Base-by-base conservation (phyloP, 1,140 invertebrate species). In the Diprion similis region DNA sequence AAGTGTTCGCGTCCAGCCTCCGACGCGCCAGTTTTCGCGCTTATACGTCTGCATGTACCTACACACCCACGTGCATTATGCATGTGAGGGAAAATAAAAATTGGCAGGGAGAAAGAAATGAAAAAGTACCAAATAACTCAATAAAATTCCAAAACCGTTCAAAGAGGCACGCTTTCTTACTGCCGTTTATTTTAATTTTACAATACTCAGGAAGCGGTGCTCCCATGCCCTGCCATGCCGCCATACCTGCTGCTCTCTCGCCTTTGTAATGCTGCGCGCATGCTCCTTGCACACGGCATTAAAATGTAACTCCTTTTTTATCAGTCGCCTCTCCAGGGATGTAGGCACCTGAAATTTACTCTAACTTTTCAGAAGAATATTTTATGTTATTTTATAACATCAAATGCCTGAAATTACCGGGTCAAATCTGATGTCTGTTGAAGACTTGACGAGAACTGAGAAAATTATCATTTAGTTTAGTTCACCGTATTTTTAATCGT, bases 121-220 rank as follows among this genome's bases (percentile, higher is more conserved):
- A 71, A 45, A 69, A 66, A 45, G 66, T 78, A 74, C 84, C 82
- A 84, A 85, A 85, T 81, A 77, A 78, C 71, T 77, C 82, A 83
- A 84, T 85, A 85, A 85, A 85, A 82, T 84, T 81, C 46, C 74
- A 47, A 46, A 73, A 75, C 72, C 75, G 76, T 79, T 79, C 76
- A 71, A 77, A 72, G 66, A 72, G 19, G 74, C 65, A 78, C 78
- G 78, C 80, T 83, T 84, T 85, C 85, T 85, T 83, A 81, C 82
- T 78, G 80, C 81, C 83, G 81, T 87, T 87, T 87, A 86, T 86
- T 87, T 87, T 87, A 87, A 87, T 85, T 85, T 86, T 81, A 78
- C 77, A 80, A 81, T 19, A 48, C 37, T 73, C 51, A 59, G 51
- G 67, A 37, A 67, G 18, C 78, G 74, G 79, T 68, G 75, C 79